Evolutionary conservation across 2,888 invertebrate species (phyloP).

Genomic region (Lordiphosa andalusiaca): DNA sequence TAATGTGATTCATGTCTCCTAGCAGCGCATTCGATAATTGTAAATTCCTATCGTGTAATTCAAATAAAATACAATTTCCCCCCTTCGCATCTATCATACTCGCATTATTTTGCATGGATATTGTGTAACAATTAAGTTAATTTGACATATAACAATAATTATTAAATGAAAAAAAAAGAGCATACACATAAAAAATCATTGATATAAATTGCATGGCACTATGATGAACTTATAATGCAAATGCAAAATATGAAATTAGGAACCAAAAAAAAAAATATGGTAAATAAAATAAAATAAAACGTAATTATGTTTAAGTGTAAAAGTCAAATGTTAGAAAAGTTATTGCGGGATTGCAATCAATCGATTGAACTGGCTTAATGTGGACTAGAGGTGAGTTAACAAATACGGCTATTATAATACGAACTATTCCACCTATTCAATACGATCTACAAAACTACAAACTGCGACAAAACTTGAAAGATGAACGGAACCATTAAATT

Average conservation of each 20-base stretch:
- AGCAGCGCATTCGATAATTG: slow-evolving; percentile 56
- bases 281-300: slow-evolving; percentile 52
- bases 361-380: too few relatives aligned
- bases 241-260: slow-evolving; percentile 12
- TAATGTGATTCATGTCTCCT: slow-evolving; percentile 70
- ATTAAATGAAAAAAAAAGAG: slow-evolving; percentile 45
- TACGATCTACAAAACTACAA: too few relatives aligned
- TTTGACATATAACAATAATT: slow-evolving; percentile 77
- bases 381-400: too few relatives aligned
- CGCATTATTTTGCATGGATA: slow-evolving; percentile 21
- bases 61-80: slow-evolving; percentile 5
- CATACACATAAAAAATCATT: slow-evolving; percentile 7
- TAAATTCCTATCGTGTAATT: slow-evolving; percentile 37
- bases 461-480: too few relatives aligned
- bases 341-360: too few relatives aligned
- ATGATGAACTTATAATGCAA: background rate
- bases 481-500: too few relatives aligned
- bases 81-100: slow-evolving; percentile 4
- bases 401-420: too few relatives aligned
- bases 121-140: slow-evolving; percentile 64
- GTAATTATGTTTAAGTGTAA: slow-evolving; percentile 57
- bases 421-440: too few relatives aligned
- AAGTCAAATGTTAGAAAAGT: slow-evolving; percentile 1
- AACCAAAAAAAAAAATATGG: slow-evolving; percentile 13
- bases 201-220: slow-evolving; percentile 19